Percentiles rank a stretch among this genome's conserved stretches.
Evolutionary conservation across 1,140 invertebrate genomes (phyloP).

Genomic region (Drosophila quadrilineata): DNA sequence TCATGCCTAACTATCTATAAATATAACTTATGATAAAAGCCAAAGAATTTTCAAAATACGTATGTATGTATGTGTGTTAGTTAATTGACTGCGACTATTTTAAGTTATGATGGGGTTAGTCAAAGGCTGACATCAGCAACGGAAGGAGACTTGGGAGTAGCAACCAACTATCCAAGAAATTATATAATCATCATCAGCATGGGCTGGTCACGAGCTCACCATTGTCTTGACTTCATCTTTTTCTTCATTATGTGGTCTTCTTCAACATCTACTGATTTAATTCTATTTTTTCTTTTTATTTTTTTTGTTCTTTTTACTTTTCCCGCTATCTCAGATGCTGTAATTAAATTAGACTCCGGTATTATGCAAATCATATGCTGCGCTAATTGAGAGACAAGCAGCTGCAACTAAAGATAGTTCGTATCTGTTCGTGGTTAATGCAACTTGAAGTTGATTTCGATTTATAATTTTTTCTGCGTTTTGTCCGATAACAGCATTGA

Average conservation of each 20-base stretch:
- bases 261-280: too few relatives aligned
- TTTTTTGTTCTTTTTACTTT: neutral
- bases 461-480: neutral
- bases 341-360: slow-evolving; percentile 56
- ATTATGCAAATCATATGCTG: slow-evolving; percentile 70
- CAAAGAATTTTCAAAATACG: slow-evolving; percentile 54
- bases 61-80: too few relatives aligned
- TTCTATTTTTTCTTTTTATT: too few relatives aligned
- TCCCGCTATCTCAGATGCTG: slow-evolving; percentile 26
- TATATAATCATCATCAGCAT: slow-evolving; percentile 75
- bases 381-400: slow-evolving; percentile 65
- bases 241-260: slow-evolving; percentile 28
- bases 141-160: slow-evolving; percentile 51
- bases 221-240: slow-evolving; percentile 22
- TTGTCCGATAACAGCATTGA: slow-evolving; percentile 42
- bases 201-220: slow-evolving; percentile 36
- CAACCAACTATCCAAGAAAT: slow-evolving; percentile 50
- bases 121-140: slow-evolving; percentile 51
- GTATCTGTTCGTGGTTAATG: slow-evolving; percentile 38
- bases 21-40: slow-evolving; percentile 25
- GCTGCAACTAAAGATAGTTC: slow-evolving; percentile 29
- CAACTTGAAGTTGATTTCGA: slow-evolving; percentile 42
- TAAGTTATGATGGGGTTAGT: slow-evolving; percentile 64
- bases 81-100: slow-evolving; percentile 73
- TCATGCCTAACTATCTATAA: slow-evolving; percentile 8